Conservation (phyloP, 2,888 invertebrate species). For the Polylopha cassiicola region DNA sequence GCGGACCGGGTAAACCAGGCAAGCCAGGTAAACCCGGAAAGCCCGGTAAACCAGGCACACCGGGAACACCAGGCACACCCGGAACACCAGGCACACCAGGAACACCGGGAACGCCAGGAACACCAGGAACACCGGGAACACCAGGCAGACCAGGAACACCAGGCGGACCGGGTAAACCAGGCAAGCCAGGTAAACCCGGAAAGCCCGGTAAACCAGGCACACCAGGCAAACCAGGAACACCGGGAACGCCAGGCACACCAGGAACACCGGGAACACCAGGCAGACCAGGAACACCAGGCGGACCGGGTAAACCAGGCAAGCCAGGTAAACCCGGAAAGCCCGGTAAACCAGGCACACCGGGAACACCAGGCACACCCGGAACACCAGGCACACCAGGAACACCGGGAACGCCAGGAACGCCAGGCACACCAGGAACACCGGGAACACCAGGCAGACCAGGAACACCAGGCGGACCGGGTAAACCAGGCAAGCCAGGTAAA, state of each 20-base stretch:
- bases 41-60: not conserved
- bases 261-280: not conserved
- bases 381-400: not conserved
- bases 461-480: not conserved
- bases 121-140: not conserved
- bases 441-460: not conserved
- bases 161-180: not conserved
- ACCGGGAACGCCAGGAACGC: not conserved
- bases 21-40: not conserved
- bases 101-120: not conserved
- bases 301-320: not conserved
- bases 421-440: not conserved
- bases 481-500: not conserved
- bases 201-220: not conserved
- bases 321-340: not conserved
- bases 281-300: too few species aligned
- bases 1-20: not conserved
- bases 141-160: not conserved
- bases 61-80: not conserved
- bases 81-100: slow-evolving; percentile 2
- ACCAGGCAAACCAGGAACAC: too few species aligned
- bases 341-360: not conserved
- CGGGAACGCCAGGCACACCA: not conserved
- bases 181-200: not conserved
- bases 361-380: not conserved